phyloP scores from a whole-genome alignment of 2,888 invertebrate species.

The Ectemnius lituratus region DNA sequence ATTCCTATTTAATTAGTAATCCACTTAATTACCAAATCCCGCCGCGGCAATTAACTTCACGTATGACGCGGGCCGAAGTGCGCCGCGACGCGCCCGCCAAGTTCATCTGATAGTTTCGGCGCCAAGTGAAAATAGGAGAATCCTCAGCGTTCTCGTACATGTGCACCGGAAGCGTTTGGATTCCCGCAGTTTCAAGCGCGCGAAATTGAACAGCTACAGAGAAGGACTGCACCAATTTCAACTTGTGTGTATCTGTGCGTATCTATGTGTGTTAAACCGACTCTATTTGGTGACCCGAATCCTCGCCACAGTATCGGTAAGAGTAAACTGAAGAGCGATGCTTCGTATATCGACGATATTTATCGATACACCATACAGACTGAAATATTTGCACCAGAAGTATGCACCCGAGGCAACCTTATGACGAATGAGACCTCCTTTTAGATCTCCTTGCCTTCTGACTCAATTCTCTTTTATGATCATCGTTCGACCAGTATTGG shows the following conservation, averaged over 20 bases:
- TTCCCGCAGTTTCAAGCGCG: not conserved
- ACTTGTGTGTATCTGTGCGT: no score
- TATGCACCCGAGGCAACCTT: not conserved
- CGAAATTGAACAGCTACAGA: not conserved
- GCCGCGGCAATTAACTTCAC: no score
- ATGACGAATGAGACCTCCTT: slow-evolving; percentile 1
- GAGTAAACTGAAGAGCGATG: not conserved
- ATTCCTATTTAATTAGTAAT: no score
- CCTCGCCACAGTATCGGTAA: not conserved
- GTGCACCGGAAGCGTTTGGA: not conserved
- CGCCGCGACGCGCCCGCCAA: no score
- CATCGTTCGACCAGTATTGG: no score
- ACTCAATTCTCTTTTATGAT: not conserved
- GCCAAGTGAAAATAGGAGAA: no score
- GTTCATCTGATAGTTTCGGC: no score
- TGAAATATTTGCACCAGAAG: not conserved
- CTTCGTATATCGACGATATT: not conserved
- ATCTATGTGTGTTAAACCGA: not conserved
- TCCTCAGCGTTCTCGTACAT: not conserved
- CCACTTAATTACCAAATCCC: no score
- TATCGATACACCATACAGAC: not conserved
- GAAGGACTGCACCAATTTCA: not conserved
- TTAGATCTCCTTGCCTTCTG: not conserved
- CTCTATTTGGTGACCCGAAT: slow-evolving; percentile 1
- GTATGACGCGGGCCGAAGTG: no score